A percentile compares a stretch with the other conserved stretches of the same genome.
phyloP scores from a whole-genome alignment of 2,888 invertebrate species.

The Scaptomyza caliginosa region DNA sequence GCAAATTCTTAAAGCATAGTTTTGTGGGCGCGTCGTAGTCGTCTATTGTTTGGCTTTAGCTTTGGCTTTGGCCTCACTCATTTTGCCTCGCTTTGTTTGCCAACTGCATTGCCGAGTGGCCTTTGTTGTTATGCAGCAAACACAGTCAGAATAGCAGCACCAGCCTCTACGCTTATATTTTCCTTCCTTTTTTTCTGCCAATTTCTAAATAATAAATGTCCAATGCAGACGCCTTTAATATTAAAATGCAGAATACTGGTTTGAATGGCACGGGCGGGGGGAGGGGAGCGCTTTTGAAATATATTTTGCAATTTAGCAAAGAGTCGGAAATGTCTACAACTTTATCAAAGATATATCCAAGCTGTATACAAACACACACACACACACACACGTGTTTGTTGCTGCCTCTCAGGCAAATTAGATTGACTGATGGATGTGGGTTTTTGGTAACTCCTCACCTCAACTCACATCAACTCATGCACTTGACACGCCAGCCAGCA shows the following conservation, averaged over 20 bases:
- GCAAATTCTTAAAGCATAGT: conserved; percentile 70
- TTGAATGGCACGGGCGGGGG: no score
- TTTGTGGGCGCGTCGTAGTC: conserved; percentile 48
- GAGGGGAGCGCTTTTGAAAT: conserved; percentile 8
- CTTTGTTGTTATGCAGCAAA: conserved; percentile 56
- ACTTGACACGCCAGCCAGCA: conserved; percentile 61
- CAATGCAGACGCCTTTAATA: conserved; percentile 32
- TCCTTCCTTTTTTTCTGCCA: conserved; percentile 34
- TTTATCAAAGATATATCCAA: conserved; percentile 62
- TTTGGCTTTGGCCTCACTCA: conserved; percentile 35
- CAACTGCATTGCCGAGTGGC: conserved; percentile 65
- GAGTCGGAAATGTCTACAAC: conserved; percentile 55
- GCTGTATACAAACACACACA: conserved; percentile 22
- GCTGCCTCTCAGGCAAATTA: conserved; percentile 68
- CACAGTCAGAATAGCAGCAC: conserved; percentile 10
- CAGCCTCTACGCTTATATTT: conserved; percentile 5
- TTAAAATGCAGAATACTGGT: conserved; percentile 9
- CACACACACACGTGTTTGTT: conserved; percentile 16
- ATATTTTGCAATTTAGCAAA: conserved; percentile 45
- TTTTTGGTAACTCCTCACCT: conserved; percentile 12
- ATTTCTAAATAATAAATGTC: conserved; percentile 69
- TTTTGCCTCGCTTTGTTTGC: conserved; percentile 59
- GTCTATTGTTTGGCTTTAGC: conserved; percentile 55
- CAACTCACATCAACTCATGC: conserved; percentile 45
- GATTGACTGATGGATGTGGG: conserved; percentile 60